Evolutionary conservation across 2,113 vertebrate species (phyloP).

Genomic region (Nesoenas mayeri): DNA sequence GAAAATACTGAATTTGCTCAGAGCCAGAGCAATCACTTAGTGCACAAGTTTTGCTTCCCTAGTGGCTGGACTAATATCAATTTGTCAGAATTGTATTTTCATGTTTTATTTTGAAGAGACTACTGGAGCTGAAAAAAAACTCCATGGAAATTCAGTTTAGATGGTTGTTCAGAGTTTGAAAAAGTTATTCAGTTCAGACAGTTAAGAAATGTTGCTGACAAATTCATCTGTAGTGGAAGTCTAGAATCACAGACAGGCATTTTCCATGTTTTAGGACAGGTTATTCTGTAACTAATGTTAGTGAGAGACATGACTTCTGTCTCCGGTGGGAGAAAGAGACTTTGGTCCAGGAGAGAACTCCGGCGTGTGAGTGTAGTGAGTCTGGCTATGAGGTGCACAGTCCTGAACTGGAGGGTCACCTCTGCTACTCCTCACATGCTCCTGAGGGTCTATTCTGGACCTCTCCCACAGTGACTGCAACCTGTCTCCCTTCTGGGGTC

Average conservation of each 20-base stretch:
- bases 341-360: not conserved
- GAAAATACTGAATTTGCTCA: not conserved
- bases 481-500: rapidly evolving
- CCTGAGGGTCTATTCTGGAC: not conserved
- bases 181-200: not conserved
- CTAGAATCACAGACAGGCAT: not conserved
- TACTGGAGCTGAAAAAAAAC: not conserved
- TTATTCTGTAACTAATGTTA: not conserved
- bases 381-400: not conserved
- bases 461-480: not conserved
- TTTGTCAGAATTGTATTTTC: not conserved
- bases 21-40: conserved; percentile 4
- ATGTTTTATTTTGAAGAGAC: not conserved
- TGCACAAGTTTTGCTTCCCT: not conserved
- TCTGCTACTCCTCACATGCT: not conserved
- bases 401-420: not conserved
- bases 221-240: not conserved
- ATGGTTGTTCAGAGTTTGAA: not conserved
- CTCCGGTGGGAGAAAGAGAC: not conserved
- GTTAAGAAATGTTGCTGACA: not conserved
- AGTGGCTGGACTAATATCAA: conserved; percentile 11
- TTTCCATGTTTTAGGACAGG: not conserved
- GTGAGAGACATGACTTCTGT: not conserved
- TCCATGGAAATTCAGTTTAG: not conserved
- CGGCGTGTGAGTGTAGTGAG: not conserved